Evolutionary conservation across 2,113 vertebrate species (phyloP).

Genomic region (Pristiophorus japonicus): DNA sequence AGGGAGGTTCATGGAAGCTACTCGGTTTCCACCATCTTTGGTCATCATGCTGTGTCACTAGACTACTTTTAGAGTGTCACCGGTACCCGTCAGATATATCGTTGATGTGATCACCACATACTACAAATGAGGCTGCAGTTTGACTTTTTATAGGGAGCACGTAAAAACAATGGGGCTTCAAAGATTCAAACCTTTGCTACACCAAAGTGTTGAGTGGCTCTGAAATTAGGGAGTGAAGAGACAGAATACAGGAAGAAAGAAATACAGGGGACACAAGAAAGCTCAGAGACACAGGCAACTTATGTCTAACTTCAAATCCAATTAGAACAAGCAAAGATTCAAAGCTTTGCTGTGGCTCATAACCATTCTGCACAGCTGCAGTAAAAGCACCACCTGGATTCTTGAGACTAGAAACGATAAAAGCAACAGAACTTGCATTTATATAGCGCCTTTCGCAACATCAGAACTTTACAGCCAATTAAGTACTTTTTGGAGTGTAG

Average conservation of each 20-base stretch:
- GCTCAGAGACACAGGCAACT: neutral
- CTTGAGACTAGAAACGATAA: neutral
- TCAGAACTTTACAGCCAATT: no score
- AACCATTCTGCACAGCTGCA: neutral
- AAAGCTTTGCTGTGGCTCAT: neutral
- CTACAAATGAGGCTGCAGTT: neutral
- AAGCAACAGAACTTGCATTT: no score
- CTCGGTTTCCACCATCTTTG: neutral
- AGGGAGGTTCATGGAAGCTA: neutral
- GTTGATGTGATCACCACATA: neutral
- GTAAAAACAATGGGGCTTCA: neutral
- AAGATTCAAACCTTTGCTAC: neutral
- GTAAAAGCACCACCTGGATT: neutral
- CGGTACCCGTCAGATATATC: neutral
- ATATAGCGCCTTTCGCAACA: no score
- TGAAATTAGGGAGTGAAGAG: neutral
- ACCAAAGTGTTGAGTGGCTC: neutral
- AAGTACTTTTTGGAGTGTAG: no score
- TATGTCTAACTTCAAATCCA: neutral
- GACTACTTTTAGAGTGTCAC: neutral
- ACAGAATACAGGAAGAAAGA: neutral
- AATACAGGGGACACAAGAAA: neutral
- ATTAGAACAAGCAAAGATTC: neutral
- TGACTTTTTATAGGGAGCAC: neutral
- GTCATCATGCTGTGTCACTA: neutral